Percentiles rank a stretch among this genome's conserved stretches.
phyloP scores from a whole-genome alignment of 1,140 invertebrate genomes.

The Lepidostoma basale region DNA sequence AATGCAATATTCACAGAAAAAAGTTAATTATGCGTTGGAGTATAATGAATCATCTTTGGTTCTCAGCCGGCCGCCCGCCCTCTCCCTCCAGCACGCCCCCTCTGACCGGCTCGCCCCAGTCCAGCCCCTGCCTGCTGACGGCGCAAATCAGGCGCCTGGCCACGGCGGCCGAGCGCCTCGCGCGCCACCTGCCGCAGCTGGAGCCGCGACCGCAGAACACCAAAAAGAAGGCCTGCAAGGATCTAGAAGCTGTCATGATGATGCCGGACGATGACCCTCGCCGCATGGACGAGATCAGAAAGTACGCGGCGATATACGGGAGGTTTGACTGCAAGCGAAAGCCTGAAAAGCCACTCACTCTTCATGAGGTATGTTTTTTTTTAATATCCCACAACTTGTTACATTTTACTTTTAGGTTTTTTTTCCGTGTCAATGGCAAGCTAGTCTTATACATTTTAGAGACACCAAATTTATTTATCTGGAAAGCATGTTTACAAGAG shows the following conservation, averaged over 20 bases:
- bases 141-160: slow-evolving; percentile 84
- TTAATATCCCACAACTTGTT: background rate
- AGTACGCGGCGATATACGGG: slow-evolving; percentile 96
- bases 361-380: slow-evolving; percentile 79
- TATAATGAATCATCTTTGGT: no score
- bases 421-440: no score
- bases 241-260: slow-evolving; percentile 88
- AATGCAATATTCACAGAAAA: no score
- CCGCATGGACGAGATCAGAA: slow-evolving; percentile 91
- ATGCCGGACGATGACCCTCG: slow-evolving; percentile 88
- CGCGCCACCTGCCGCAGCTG: slow-evolving; percentile 80
- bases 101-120: slow-evolving; percentile 63
- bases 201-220: slow-evolving; percentile 88
- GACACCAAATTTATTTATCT: no score
- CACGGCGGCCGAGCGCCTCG: slow-evolving; percentile 80
- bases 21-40: no score
- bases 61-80: slow-evolving; percentile 59
- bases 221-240: slow-evolving; percentile 92
- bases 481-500: no score
- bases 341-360: slow-evolving; percentile 92
- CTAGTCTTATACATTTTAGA: background rate
- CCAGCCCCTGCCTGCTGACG: slow-evolving; percentile 80
- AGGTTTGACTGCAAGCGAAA: slow-evolving; percentile 95
- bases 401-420: background rate
- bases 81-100: slow-evolving; percentile 61